These are phyloP conservation scores for Camponotus pennsylvanicus DNA, from an alignment of 1,140 invertebrate genomes.

Conservation along the genomic window DNA sequence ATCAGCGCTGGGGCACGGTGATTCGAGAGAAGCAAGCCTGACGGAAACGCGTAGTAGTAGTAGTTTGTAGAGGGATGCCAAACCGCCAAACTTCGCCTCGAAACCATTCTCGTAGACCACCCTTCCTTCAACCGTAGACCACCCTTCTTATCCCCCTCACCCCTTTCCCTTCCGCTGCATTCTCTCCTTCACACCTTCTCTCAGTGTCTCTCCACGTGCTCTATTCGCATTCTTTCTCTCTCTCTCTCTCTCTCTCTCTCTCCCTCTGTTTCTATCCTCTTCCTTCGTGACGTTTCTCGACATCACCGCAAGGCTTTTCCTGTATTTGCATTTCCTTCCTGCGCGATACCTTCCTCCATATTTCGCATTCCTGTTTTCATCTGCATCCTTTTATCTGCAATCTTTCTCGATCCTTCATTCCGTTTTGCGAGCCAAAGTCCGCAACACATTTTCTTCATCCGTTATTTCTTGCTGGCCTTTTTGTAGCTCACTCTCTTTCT, in stretches of 20 bases:
- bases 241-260: not conserved
- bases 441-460: conserved; percentile 50
- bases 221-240: not conserved
- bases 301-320: conserved; percentile 32
- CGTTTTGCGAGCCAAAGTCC: conserved; percentile 34
- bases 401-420: conserved; percentile 22
- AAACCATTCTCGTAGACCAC: conserved; percentile 59
- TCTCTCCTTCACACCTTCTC: conserved; percentile 17
- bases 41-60: conserved; percentile 48
- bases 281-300: conserved; percentile 43
- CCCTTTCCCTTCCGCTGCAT: no score
- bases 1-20: conserved; percentile 49
- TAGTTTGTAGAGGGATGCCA: conserved; percentile 57
- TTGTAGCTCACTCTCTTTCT: not conserved
- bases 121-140: conserved; percentile 39
- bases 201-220: not conserved
- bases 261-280: not conserved
- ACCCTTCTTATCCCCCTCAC: no score
- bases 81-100: conserved; percentile 69
- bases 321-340: conserved; percentile 54
- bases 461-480: not conserved
- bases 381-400: conserved; percentile 47
- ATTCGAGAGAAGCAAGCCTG: conserved; percentile 29
- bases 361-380: conserved; percentile 39
- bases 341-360: conserved; percentile 39